phyloP scores from a whole-genome alignment of 2,888 invertebrate species.

The Helleia helle region DNA sequence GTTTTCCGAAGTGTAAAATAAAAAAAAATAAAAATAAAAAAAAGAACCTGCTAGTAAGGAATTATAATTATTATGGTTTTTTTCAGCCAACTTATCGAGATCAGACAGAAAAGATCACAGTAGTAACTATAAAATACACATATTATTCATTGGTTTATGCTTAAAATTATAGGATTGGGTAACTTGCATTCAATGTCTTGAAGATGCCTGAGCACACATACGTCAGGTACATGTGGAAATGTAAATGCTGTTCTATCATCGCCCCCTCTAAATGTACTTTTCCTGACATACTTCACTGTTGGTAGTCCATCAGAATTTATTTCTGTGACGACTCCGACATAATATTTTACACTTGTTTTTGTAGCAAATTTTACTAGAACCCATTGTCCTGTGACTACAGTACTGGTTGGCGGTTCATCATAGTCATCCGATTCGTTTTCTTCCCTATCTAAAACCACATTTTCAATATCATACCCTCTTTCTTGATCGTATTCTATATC shows the following conservation, averaged over 20 bases:
- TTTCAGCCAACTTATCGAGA: too few species aligned
- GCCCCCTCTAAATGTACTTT: background rate
- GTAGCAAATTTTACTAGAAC: background rate
- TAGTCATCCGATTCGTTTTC: too few species aligned
- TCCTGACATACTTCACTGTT: background rate
- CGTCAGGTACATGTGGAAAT: background rate
- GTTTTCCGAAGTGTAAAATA: too few species aligned
- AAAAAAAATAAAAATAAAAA: too few species aligned
- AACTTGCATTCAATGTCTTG: background rate
- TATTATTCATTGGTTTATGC: too few species aligned
- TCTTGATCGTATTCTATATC: background rate
- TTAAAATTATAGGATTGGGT: background rate
- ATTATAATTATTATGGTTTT: too few species aligned
- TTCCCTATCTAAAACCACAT: background rate
- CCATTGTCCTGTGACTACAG: background rate
- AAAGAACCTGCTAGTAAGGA: too few species aligned
- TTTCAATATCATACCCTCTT: background rate
- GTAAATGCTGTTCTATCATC: background rate
- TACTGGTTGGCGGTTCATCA: background rate
- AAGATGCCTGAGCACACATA: background rate
- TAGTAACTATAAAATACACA: too few species aligned
- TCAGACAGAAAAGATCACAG: too few species aligned
- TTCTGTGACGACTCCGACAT: background rate
- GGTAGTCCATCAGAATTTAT: background rate
- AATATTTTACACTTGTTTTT: background rate